A percentile compares a stretch with the other conserved stretches of the same genome.
phyloP scores from a whole-genome alignment of 2,888 invertebrate species.

The Hemistola chrysoprasaria region DNA sequence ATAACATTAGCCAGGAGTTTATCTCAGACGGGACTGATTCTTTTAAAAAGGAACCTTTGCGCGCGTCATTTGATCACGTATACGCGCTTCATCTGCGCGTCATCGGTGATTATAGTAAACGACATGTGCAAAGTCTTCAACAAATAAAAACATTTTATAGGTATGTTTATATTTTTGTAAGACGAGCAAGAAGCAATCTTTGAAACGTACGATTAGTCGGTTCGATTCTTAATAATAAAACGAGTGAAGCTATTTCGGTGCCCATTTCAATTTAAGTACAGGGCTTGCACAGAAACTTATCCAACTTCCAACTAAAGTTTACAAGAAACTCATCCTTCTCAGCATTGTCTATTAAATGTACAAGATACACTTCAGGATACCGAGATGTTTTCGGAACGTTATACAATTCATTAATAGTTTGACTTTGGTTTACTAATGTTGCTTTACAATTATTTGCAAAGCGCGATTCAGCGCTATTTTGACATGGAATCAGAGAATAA shows the following conservation, averaged over 20 bases:
- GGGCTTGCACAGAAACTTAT: constrained; percentile 66
- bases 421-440: constrained; percentile 32
- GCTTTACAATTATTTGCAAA: constrained; percentile 10
- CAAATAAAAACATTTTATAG: too few species aligned
- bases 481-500: not conserved
- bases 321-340: constrained; percentile 68
- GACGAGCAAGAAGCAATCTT: constrained; percentile 9
- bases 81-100: too few species aligned
- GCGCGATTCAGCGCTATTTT: constrained; percentile 12
- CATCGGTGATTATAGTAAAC: too few species aligned
- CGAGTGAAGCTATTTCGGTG: constrained; percentile 66
- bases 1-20: too few species aligned
- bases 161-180: too few species aligned
- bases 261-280: constrained; percentile 76
- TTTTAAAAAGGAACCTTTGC: too few species aligned
- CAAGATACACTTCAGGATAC: constrained; percentile 61
- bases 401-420: constrained; percentile 47
- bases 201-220: constrained; percentile 37
- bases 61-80: too few species aligned
- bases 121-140: too few species aligned
- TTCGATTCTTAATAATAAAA: constrained; percentile 62
- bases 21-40: too few species aligned
- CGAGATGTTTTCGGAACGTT: constrained; percentile 50
- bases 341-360: constrained; percentile 75
- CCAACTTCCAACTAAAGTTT: constrained; percentile 64